phyloP scores from a whole-genome alignment of 2,797 vertebrate genomes.

The Coracias cyanogaster region DNA sequence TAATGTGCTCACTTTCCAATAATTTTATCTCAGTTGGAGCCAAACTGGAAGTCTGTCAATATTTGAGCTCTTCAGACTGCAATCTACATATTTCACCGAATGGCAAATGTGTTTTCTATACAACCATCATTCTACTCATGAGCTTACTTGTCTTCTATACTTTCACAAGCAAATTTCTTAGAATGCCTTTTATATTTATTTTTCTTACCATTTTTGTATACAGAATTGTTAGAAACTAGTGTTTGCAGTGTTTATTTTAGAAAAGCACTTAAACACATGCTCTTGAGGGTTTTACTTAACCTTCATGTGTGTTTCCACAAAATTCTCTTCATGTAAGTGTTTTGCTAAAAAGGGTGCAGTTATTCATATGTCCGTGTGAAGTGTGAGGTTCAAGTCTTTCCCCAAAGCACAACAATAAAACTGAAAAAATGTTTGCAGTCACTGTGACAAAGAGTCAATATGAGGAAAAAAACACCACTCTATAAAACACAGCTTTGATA shows the following conservation, averaged over 20 bases:
- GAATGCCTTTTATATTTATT: background rate
- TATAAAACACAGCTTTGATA: constrained; percentile 14
- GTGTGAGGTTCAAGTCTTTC: constrained; percentile 5
- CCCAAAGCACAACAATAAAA: constrained; percentile 5
- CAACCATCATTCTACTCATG: background rate
- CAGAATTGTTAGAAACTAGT: background rate
- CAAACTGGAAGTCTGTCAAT: constrained; percentile 58
- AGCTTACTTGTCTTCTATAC: background rate
- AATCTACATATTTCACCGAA: constrained; percentile 5
- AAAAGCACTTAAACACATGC: background rate
- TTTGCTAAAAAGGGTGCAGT: background rate
- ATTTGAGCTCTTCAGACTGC: constrained; percentile 9
- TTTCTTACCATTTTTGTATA: background rate
- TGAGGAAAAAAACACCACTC: background rate
- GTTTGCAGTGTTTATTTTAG: background rate
- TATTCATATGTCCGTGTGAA: background rate
- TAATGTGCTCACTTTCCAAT: constrained; percentile 28
- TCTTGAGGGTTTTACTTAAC: constrained; percentile 30
- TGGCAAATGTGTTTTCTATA: background rate
- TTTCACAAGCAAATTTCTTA: constrained; percentile 17
- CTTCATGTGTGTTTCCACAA: constrained; percentile 5
- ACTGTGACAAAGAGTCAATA: background rate
- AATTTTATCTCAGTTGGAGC: constrained; percentile 29
- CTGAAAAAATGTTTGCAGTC: constrained; percentile 4
- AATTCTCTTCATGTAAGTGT: background rate